Evolutionary conservation across 2,888 invertebrate species (phyloP), one percentile per base, ranked within the genome.

Genomic region (Campopleginae sp.): DNA sequence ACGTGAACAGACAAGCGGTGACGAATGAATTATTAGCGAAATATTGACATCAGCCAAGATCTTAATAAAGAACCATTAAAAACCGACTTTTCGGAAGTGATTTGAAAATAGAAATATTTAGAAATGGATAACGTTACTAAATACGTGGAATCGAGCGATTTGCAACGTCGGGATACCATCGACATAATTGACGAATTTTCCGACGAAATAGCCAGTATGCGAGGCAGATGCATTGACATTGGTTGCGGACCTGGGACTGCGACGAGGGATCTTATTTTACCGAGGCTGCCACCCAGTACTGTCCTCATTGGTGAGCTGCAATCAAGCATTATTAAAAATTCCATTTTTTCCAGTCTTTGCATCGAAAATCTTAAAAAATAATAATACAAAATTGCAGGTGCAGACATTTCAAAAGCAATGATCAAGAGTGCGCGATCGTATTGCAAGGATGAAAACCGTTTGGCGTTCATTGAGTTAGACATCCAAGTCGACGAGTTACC

Each of bases 221-320:
- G 86, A 42, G 93, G 93, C 7, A 90, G 84, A 58, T 93, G 94
- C 70, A 89, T 94, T 61, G 97, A 97, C 89, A 95, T 97, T 54
- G 97, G 97, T 0, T 96, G 96, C 85, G 97, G 97, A 0, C 96
- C 96, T 51, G 97, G 97, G 0, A 95, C 96, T 89, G 96, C 97
- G 14, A 95, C 96, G 0, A 94, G 95, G 78, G 95, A 96, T n/a
- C 93, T 96, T 44, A 93, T 98, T 80, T 94, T 96, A 85, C 96
- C 96, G 0, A 94, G 95, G 84, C 90, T 97, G 74, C 96, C 97
- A 0, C 88, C 91, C 1, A 94, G 94, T n/a, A 95, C 95, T 75
- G 92, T 92, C 0, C 93, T 93, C 12, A 87, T 92, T 23, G 93
- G 93, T 93, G 86, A 91, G 90, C 68, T 27, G 54, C 7, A n/a